Percentiles rank a stretch among this genome's conserved stretches.
Conservation (phyloP, 1,140 invertebrate species). For the Trichonephila clavipes region DNA sequence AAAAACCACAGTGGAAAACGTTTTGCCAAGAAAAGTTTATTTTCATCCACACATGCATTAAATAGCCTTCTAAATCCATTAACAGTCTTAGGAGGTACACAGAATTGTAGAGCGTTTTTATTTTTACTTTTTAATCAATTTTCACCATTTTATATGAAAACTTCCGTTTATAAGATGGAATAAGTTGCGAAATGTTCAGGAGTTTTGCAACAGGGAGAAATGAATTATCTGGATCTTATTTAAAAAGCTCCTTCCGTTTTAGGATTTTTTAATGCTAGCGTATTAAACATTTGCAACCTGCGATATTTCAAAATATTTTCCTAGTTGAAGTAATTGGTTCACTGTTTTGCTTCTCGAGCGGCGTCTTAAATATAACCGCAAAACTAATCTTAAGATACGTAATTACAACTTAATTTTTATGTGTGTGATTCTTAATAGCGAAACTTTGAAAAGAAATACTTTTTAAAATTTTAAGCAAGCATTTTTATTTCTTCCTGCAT, state of each 20-base stretch:
- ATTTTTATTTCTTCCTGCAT: too few relatives aligned
- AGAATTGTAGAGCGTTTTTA: background rate
- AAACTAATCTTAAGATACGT: too few relatives aligned
- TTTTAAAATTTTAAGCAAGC: too few relatives aligned
- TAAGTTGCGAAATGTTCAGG: background rate
- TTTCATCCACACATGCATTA: slow-evolving; percentile 12
- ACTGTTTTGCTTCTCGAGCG: too few relatives aligned
- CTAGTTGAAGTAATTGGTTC: too few relatives aligned
- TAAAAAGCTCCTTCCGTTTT: background rate
- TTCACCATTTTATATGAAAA: background rate
- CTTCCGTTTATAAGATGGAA: background rate
- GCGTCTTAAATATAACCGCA: too few relatives aligned
- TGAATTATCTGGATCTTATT: background rate
- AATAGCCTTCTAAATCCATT: background rate
- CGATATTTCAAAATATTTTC: background rate
- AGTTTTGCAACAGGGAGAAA: background rate
- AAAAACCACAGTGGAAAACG: background rate
- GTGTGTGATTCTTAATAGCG: too few relatives aligned
- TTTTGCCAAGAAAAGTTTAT: background rate
- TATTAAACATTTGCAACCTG: background rate
- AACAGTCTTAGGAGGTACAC: background rate
- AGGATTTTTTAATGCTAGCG: background rate
- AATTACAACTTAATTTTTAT: too few relatives aligned
- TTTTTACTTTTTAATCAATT: background rate
- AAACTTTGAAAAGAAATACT: too few relatives aligned